Conservation (phyloP, 92 coral and sea anemone genomes). For the Porites lobata region DNA sequence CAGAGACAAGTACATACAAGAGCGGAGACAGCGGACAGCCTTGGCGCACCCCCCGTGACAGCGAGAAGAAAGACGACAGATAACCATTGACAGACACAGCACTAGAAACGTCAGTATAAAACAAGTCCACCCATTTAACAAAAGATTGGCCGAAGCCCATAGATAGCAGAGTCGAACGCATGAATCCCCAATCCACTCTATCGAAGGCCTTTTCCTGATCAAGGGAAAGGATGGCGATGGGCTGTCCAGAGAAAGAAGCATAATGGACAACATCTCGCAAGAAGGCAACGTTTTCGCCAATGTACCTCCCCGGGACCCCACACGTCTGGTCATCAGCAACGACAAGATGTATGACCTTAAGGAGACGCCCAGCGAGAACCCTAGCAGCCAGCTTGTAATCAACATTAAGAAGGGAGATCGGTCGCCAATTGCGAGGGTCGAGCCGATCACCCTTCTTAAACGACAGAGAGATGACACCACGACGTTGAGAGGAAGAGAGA, state of each 20-base stretch:
- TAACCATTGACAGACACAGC: slow-evolving; percentile 26
- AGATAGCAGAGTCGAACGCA: not conserved
- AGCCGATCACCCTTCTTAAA: slow-evolving; percentile 3
- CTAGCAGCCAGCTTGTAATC: slow-evolving; percentile 1
- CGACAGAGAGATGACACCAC: not conserved
- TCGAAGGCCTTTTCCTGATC: slow-evolving; percentile 53
- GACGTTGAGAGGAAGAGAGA: slow-evolving; percentile 1
- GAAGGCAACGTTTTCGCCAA: slow-evolving; percentile 16
- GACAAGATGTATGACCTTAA: slow-evolving; percentile 6
- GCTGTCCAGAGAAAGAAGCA: not conserved
- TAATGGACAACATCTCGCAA: not conserved
- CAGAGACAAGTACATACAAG: slow-evolving; percentile 13
- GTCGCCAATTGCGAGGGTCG: not conserved
- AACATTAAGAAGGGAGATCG: not conserved
- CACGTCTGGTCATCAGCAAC: slow-evolving; percentile 15
- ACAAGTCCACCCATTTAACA: slow-evolving; percentile 14
- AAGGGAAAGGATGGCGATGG: slow-evolving; percentile 21
- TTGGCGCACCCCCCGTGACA: slow-evolving; percentile 40
- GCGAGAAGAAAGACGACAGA: not conserved
- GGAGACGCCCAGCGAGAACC: not conserved
- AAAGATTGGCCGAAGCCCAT: slow-evolving; percentile 53
- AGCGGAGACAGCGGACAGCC: slow-evolving; percentile 24
- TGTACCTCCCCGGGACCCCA: slow-evolving; percentile 28
- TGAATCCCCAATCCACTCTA: slow-evolving; percentile 36
- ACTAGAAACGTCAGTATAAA: slow-evolving; percentile 8